Evolutionary conservation across 2,888 invertebrate genomes (phyloP).

Genomic region (Seira ritae): DNA sequence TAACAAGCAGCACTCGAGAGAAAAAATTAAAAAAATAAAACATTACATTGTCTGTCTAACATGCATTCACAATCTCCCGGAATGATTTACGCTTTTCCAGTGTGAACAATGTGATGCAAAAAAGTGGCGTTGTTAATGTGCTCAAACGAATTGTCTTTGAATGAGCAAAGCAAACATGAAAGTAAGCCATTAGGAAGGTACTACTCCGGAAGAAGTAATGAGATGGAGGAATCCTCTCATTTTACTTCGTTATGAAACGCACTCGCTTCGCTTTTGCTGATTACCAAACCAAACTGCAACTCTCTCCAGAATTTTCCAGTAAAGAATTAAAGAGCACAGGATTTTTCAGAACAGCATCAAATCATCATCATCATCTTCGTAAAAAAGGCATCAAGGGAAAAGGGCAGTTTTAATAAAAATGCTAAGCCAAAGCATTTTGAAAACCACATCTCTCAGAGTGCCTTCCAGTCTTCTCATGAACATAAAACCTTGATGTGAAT

Average conservation of each 20-base stretch:
- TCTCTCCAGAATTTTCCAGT: not conserved
- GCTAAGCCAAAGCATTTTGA: not conserved
- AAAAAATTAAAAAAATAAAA: not conserved
- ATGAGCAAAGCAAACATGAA: slow-evolving; percentile 11
- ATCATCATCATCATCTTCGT: not conserved
- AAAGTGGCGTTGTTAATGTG: slow-evolving; percentile 11
- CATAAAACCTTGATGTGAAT: too few relatives aligned
- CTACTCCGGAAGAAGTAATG: slow-evolving; percentile 3
- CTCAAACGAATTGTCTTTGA: not conserved
- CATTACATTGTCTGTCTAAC: not conserved
- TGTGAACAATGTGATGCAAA: slow-evolving; percentile 6
- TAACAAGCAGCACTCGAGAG: slow-evolving; percentile 6
- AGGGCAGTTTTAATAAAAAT: not conserved
- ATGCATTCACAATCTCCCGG: not conserved
- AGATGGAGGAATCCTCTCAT: not conserved
- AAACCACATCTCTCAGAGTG: not conserved
- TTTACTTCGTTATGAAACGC: not conserved
- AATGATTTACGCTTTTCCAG: slow-evolving; percentile 7
- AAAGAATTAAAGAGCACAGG: not conserved
- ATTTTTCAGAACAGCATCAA: not conserved
- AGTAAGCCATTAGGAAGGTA: not conserved
- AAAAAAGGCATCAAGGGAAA: not conserved
- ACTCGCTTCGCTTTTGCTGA: not conserved
- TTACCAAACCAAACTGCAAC: not conserved
- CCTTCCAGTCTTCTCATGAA: not conserved